These are phyloP conservation scores for Conchocele bisecta DNA, from an alignment of 2,888 invertebrate genomes.

Conservation along the genomic window DNA sequence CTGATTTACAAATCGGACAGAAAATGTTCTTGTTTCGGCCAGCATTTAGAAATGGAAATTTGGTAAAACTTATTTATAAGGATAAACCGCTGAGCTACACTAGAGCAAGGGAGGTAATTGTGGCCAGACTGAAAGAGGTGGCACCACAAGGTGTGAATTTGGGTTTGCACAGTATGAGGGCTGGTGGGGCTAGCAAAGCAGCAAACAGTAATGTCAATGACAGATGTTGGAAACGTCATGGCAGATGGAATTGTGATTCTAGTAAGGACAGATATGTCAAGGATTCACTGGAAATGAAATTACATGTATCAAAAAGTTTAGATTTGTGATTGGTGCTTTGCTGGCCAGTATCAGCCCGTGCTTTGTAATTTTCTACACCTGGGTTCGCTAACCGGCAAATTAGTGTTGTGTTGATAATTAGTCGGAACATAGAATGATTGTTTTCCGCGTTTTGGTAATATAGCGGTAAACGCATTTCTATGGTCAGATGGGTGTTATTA, in stretches of 20 bases:
- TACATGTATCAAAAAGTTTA: constrained; percentile 7
- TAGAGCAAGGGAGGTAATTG: neutral
- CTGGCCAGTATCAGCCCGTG: too few relatives aligned
- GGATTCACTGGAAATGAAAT: neutral
- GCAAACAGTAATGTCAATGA: neutral
- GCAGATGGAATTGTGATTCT: constrained; percentile 5
- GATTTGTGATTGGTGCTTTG: too few relatives aligned
- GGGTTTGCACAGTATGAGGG: constrained; percentile 2
- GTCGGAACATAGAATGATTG: too few relatives aligned
- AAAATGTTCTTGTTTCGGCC: neutral
- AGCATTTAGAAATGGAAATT: neutral
- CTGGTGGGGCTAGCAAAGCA: constrained; percentile 14
- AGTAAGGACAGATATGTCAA: constrained; percentile 8
- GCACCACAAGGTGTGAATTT: neutral
- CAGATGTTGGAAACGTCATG: constrained; percentile 9
- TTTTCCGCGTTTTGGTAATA: too few relatives aligned
- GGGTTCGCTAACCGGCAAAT: too few relatives aligned
- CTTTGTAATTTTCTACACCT: too few relatives aligned
- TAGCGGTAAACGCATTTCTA: too few relatives aligned
- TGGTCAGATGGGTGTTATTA: too few relatives aligned
- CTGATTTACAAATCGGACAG: neutral
- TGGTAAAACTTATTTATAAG: neutral
- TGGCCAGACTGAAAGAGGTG: neutral
- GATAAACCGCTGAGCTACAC: neutral
- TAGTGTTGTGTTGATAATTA: too few relatives aligned